Evolutionary conservation across 2,113 vertebrate species (phyloP).

Genomic region (Passer domesticus): DNA sequence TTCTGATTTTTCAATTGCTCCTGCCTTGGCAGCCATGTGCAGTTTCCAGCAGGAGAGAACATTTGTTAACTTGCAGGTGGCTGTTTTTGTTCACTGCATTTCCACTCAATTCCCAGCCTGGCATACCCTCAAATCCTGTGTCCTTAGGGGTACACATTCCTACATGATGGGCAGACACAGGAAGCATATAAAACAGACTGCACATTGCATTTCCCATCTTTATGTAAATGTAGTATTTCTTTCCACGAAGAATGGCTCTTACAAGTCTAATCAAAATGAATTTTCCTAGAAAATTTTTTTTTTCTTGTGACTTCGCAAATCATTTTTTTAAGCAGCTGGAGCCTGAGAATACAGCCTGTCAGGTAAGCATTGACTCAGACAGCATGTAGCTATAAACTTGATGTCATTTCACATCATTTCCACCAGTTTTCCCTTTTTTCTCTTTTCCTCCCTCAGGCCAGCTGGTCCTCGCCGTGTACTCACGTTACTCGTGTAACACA

Average conservation of each 20-base stretch:
- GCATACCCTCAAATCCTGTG: background rate
- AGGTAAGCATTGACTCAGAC: background rate
- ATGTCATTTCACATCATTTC: background rate
- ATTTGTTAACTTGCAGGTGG: slow-evolving; percentile 27
- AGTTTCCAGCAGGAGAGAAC: background rate
- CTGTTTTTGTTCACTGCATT: background rate
- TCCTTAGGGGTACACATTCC: background rate
- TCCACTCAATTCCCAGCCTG: background rate
- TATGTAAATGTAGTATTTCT: background rate
- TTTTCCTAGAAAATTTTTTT: too few species aligned
- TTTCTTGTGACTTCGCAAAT: background rate
- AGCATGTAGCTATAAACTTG: rapidly evolving
- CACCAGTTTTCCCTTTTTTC: background rate
- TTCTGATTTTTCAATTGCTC: background rate
- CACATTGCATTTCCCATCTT: background rate
- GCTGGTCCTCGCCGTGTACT: background rate
- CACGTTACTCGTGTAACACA: background rate
- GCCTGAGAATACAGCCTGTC: background rate
- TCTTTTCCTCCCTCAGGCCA: background rate
- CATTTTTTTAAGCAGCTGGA: background rate
- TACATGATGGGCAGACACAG: background rate
- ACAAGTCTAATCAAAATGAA: background rate
- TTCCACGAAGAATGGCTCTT: background rate
- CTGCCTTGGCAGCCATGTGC: background rate
- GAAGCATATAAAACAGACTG: background rate